Base-by-base conservation (phyloP, 2,797 vertebrate species). In the Bradypodion ventrale region DNA sequence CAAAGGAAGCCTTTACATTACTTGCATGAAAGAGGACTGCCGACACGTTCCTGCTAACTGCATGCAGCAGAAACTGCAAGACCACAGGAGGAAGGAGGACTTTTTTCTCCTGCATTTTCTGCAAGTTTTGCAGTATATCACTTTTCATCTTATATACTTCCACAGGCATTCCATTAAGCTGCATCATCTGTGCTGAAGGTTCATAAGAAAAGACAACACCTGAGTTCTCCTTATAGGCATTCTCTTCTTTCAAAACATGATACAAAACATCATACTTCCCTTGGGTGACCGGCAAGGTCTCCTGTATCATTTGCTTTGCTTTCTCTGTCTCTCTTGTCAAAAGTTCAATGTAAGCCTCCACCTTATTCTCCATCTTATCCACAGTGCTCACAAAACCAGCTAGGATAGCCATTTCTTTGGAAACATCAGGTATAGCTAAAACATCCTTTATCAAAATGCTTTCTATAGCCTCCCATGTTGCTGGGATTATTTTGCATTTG, bases 61-160 rank as follows among this genome's bases (percentile, higher is more conserved):
- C 90, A 12, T 4, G 40, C 52, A 37, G 91, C 23, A 99, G 92
- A 84, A 97, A 98, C 1, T 88, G 82, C 10, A 96, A 73, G 65
- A 98, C n/a, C 62, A 90, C 70, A 4, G 29, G 25, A 15, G 95
- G 29, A 4, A 96, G 0, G 4, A 83, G 42, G 23, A 97, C 16
- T 0, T 5, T 42, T 63, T 93, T 95, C 63, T 75, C 79, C 37
- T 78, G 91, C 90, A 97, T 92, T 0, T 6, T 16, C 9, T 91
- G 0, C 0, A 89, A 80, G n/a, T 7, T 95, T 81, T 97, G 95
- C 40, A 96, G 89, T 85, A 98, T 92, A 86, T 96, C 95, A 7
- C 92, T 77, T 91, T 97, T 97, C 0, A 94, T 82, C 88, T 91
- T 83, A 46, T 84, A 93, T 13, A 97, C 92, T 63, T 98, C 97